phyloP scores from a whole-genome alignment of 2,797 vertebrate species.

The Rhinogobio ventralis region DNA sequence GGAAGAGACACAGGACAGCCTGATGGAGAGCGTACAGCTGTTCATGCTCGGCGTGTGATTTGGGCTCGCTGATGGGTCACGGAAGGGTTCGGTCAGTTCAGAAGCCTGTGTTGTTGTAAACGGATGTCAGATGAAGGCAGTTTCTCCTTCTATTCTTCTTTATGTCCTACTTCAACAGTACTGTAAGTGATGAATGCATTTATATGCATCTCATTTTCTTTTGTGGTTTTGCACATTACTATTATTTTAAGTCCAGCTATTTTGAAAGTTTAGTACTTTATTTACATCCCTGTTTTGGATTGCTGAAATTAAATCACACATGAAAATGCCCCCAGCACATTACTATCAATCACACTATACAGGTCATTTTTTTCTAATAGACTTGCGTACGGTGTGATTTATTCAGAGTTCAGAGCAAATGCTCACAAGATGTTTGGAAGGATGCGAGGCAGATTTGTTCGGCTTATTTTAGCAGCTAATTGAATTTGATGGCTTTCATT shows the following conservation, averaged over 20 bases:
- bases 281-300: neutral
- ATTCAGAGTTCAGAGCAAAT: neutral
- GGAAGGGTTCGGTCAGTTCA: neutral
- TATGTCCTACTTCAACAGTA: conserved; percentile 59
- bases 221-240: conserved; percentile 71
- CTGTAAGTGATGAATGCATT: conserved; percentile 62
- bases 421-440: neutral
- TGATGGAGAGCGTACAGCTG: neutral
- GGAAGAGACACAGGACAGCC: neutral
- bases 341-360: neutral
- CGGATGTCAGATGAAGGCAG: neutral
- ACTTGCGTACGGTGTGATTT: too few species aligned
- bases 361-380: neutral
- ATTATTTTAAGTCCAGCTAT: conserved; percentile 55
- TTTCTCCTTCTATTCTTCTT: conserved; percentile 49
- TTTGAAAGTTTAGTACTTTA: conserved; percentile 8
- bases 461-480: neutral
- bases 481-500: neutral
- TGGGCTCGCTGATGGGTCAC: neutral
- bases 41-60: neutral
- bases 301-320: neutral
- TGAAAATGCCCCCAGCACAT: neutral
- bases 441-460: neutral
- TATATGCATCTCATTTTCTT: conserved; percentile 43
- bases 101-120: neutral